Evolutionary conservation across 2,113 vertebrate species (phyloP).

Genomic region (Aplodontia rufa): DNA sequence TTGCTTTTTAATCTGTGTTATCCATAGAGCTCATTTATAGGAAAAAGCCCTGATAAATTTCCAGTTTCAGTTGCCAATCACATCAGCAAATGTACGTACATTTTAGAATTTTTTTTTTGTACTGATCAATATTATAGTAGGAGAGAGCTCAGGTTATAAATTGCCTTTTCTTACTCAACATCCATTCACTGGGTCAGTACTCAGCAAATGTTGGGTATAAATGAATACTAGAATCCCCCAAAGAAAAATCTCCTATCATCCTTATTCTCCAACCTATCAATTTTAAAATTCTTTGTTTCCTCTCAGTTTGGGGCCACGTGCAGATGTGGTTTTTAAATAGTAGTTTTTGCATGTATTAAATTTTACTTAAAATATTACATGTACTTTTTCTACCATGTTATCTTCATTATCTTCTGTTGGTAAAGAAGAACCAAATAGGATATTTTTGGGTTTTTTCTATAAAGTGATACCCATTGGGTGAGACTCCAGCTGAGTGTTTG

Average conservation of each 20-base stretch:
- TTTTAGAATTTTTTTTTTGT: not conserved
- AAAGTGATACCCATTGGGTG: not conserved
- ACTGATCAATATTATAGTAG: not conserved
- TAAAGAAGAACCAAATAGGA: not conserved
- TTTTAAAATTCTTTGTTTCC: not conserved
- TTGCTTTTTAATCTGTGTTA: not conserved
- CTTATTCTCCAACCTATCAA: not conserved
- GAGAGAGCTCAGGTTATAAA: not conserved
- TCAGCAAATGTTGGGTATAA: not conserved
- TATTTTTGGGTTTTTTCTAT: slow-evolving; percentile 12
- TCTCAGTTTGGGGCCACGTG: not conserved
- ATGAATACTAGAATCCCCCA: not conserved
- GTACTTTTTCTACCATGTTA: not conserved
- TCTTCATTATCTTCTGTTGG: not conserved
- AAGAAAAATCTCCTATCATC: not conserved
- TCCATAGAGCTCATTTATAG: not conserved
- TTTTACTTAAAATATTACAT: not conserved
- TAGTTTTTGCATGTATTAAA: not conserved
- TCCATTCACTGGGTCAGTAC: not conserved
- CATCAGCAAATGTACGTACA: not conserved
- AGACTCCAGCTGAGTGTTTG: not conserved
- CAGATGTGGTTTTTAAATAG: slow-evolving; percentile 1
- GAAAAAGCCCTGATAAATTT: not conserved
- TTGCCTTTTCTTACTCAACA: not conserved
- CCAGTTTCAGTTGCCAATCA: not conserved